These are phyloP conservation scores for Bicyclus anynana DNA, from an alignment of 1,140 invertebrate species.

Conservation along the genomic window DNA sequence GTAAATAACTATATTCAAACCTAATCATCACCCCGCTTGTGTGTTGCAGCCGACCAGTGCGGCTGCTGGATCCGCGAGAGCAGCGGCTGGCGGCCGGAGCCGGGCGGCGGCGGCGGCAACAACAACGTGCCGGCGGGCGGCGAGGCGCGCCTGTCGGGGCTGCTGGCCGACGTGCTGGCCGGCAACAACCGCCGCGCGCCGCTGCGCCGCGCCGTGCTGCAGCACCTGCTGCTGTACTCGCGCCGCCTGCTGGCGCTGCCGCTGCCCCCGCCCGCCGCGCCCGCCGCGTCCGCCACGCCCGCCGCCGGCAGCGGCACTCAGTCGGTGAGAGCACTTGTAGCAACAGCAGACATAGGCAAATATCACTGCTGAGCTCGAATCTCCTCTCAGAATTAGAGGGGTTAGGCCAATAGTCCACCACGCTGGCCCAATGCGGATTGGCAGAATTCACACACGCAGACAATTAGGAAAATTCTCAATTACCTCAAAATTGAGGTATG, in stretches of 20 bases:
- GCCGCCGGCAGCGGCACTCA: background rate
- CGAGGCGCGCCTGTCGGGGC: conserved; percentile 54
- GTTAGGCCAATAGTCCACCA: no score
- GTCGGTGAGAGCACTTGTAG: no score
- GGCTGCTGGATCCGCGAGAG: conserved; percentile 53
- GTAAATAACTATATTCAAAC: no score
- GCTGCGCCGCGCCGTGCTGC: conserved; percentile 59
- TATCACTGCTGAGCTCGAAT: no score
- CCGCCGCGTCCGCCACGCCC: conserved; percentile 18
- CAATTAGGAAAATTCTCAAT: no score
- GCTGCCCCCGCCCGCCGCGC: conserved; percentile 54
- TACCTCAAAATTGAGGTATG: no score
- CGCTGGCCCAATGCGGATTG: no score
- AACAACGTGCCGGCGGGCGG: conserved; percentile 13
- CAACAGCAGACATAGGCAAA: no score
- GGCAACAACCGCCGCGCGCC: conserved; percentile 51
- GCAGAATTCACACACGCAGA: no score
- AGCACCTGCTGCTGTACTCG: conserved; percentile 66
- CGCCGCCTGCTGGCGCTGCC: conserved; percentile 83
- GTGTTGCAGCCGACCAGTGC: conserved; percentile 49
- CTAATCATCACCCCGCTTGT: no score
- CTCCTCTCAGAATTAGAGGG: no score
- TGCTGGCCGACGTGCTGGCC: conserved; percentile 60
- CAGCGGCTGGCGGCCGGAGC: conserved; percentile 39
- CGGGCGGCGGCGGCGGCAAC: conserved; percentile 29